Conservation (phyloP, 2,113 vertebrate species). For the Lasiurus borealis region DNA sequence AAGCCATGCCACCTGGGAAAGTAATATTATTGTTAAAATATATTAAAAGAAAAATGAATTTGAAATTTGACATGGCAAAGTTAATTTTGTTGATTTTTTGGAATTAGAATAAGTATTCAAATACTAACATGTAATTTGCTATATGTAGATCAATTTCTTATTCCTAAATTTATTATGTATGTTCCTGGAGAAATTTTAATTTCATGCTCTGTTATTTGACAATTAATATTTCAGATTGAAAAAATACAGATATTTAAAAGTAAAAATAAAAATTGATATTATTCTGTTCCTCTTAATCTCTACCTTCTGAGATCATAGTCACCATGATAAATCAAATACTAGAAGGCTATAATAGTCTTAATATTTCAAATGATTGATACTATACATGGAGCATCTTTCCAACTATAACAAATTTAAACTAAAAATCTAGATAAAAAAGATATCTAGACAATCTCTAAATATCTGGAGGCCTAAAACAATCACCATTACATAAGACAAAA, state of each 20-base stretch:
- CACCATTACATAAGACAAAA: not conserved
- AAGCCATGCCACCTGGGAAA: not conserved
- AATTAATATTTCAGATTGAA: slow-evolving; percentile 48
- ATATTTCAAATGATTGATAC: slow-evolving; percentile 10
- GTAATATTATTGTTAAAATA: slow-evolving; percentile 32
- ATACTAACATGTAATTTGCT: slow-evolving; percentile 29
- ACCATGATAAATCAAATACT: not conserved
- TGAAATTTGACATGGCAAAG: slow-evolving; percentile 43
- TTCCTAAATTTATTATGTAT: slow-evolving; percentile 53
- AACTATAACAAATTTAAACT: slow-evolving; percentile 18
- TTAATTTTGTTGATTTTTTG: slow-evolving; percentile 65
- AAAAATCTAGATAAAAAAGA: not conserved
- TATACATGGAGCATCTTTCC: not conserved
- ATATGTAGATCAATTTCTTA: slow-evolving; percentile 45
- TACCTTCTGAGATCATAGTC: not conserved
- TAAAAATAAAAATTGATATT: slow-evolving; percentile 16
- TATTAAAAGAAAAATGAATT: slow-evolving; percentile 31
- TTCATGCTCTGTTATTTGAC: slow-evolving; percentile 46
- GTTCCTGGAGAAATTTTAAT: slow-evolving; percentile 54
- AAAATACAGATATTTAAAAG: not conserved
- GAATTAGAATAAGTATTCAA: slow-evolving; percentile 33
- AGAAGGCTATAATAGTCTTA: not conserved
- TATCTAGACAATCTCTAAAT: not conserved
- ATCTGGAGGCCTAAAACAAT: not conserved
- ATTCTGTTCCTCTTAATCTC: not conserved